Evolutionary conservation across 1,140 invertebrate genomes (phyloP), one percentile per base, ranked within the genome.

Genomic region (Scylla paramamosain): DNA sequence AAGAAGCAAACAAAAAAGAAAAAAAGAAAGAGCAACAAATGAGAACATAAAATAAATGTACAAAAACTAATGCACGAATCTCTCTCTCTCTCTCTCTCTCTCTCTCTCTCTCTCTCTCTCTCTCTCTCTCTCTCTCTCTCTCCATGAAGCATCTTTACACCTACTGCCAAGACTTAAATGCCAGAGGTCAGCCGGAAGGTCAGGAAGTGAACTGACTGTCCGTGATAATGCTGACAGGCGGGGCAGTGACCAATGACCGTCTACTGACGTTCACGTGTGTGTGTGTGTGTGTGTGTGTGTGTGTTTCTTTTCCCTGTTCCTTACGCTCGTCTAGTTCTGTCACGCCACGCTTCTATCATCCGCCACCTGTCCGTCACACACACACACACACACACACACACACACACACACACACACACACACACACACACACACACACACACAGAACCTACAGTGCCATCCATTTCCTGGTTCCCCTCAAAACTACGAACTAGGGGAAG

Each of bases 361-460:
- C 77, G 28, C 77, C 16, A 20, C 77, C 86, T 88, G 28, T 10
- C 83, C 10, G 31, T 12, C 83, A 25, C 16, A 84, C 83, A 25
- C 8, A 84, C 28, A 84, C 28, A 84, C 83, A 84, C 28, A 84
- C 28, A 84, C n/a, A 84, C 86, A 31, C 86, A 88, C 86, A 88
- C 86, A 88, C 86, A 88, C 86, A 88, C 86, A 39, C 86, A 88
- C 86, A 0, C 82, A 83, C 82, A 83, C 82, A 31, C 84, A 86
- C 84, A 86, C 84, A 29, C 82, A 84, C 86, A 31, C 86, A 88
- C 86, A 88, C 86, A 88, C 86, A 88, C 86, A 88, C 86, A 39
- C 86, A 88, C 86, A 0, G 4, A 14, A 46, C 6, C 25, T 39
- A 46, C 31, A 46, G 67, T 59, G 31, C n/a, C 28, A 16, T 20